These are phyloP conservation scores for Andrena bicolor DNA, from an alignment of 2,888 invertebrate species.

Conservation along the genomic window DNA sequence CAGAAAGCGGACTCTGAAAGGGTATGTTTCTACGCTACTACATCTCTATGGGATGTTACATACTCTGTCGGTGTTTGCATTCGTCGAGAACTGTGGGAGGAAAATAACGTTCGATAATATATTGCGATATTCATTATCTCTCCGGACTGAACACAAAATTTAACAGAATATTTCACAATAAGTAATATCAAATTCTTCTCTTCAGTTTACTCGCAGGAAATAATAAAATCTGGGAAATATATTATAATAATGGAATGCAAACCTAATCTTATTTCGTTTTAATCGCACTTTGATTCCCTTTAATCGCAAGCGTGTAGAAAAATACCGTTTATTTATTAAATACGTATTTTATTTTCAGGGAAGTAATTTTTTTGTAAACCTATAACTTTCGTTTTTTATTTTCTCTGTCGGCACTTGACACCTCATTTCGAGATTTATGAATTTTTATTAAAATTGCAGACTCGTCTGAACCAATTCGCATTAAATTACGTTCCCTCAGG, in stretches of 20 bases:
- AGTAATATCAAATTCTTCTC: background rate
- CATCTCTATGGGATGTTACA: conserved; percentile 57
- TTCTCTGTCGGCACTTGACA: too few relatives aligned
- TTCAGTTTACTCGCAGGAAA: background rate
- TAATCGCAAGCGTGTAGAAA: too few relatives aligned
- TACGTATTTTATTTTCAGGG: too few relatives aligned
- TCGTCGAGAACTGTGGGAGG: conserved; percentile 25
- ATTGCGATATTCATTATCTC: conserved; percentile 15
- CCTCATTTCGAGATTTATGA: too few relatives aligned
- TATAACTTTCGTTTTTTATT: too few relatives aligned
- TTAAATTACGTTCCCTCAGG: too few relatives aligned
- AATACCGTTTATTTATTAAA: too few relatives aligned
- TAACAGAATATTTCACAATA: background rate
- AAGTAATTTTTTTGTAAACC: too few relatives aligned
- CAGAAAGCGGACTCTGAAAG: conserved; percentile 58
- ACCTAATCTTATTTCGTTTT: background rate
- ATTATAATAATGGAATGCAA: background rate
- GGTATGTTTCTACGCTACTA: conserved; percentile 45
- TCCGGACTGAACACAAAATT: background rate
- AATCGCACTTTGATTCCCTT: too few relatives aligned
- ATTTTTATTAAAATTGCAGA: too few relatives aligned
- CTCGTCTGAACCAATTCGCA: too few relatives aligned
- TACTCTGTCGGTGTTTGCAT: conserved; percentile 63
- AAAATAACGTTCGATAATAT: conserved; percentile 33
- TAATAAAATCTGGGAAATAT: background rate